Base-by-base conservation (phyloP, 2,113 vertebrate species). In the Daboia siamensis region DNA sequence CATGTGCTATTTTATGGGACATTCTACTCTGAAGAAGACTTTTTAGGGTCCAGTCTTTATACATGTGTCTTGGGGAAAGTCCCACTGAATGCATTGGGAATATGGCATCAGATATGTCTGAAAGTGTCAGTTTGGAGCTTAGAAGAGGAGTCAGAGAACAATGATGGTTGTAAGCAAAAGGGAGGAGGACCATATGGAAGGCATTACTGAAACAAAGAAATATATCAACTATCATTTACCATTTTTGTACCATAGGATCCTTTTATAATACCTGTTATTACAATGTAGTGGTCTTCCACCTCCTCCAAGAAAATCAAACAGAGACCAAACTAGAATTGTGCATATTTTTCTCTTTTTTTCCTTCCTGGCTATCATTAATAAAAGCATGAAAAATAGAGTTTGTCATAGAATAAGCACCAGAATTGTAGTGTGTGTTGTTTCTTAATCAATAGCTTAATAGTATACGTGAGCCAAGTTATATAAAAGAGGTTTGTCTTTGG, bases 251-350 rank as follows among this genome's bases (percentile, higher is more conserved):
- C 98, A 98, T 98, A 96, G 98, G 96, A 96, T 94, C 85, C 93
- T 96, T 98, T 98, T 97, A 98, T 98, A 98, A 97, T 97, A 96
- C 95, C 95, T 97, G 96, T 97, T 97, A 97, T 98, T 98, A 97
- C 97, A 98, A 97, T 95, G 98, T 98, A 98, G 97, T 94, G 97
- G 97, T 96, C 96, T 92, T 94, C 94, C 95, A 95, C 97, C 97
- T 97, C 29, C 74, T 80, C 33, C 20, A 97, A 97, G 98, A 96
- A 97, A 98, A 97, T 95, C 97, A 97, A 97, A 97, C 96, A 96
- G 92, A 91, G 88, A 95, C 54, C 21, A 39, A 90, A 94, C 89
- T 95, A 94, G 95, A 95, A 94, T 80, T 80, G 69, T 95, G 95
- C 95, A 95, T 93, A 80, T 80, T 88, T 74, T 29, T 96, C 20